Percentiles rank a stretch among this genome's conserved stretches.
These are phyloP conservation scores for Mormoops blainvillei DNA, from an alignment of 2,113 vertebrate genomes.

Conservation along the genomic window DNA sequence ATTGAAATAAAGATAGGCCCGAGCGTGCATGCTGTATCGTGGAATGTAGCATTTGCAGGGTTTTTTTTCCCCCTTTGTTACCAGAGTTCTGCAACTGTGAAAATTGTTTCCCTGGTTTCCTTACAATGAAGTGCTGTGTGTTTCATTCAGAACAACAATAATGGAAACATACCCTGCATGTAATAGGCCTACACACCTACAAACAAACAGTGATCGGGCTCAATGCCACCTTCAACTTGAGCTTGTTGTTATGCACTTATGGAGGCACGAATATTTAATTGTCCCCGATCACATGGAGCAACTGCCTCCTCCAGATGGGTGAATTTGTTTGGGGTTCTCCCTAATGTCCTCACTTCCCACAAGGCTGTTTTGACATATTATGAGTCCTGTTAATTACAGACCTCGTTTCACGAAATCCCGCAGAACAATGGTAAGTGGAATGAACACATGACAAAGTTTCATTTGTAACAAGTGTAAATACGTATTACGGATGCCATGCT, in stretches of 20 bases:
- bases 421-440: background rate
- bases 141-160: slow-evolving; percentile 61
- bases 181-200: slow-evolving; percentile 63
- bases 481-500: background rate
- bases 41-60: background rate
- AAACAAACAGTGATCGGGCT: slow-evolving; percentile 64
- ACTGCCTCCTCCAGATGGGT: background rate
- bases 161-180: slow-evolving; percentile 53
- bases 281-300: slow-evolving; percentile 13
- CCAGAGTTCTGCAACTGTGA: slow-evolving; percentile 35
- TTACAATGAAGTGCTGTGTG: slow-evolving; percentile 31
- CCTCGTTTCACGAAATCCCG: background rate
- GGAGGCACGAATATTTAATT: slow-evolving; percentile 52
- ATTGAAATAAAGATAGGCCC: slow-evolving; percentile 4
- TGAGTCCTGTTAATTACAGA: slow-evolving; percentile 16
- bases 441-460: background rate
- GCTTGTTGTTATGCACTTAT: slow-evolving; percentile 13
- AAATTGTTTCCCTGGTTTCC: slow-evolving; percentile 61
- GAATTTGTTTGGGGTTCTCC: slow-evolving; percentile 40
- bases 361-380: slow-evolving; percentile 38
- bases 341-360: background rate
- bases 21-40: background rate
- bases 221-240: slow-evolving; percentile 43
- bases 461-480: background rate
- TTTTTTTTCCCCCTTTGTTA: background rate